Percentiles rank a stretch among this genome's conserved stretches.
phyloP scores from a whole-genome alignment of 2,797 vertebrate genomes.

The Coilia nasus region DNA sequence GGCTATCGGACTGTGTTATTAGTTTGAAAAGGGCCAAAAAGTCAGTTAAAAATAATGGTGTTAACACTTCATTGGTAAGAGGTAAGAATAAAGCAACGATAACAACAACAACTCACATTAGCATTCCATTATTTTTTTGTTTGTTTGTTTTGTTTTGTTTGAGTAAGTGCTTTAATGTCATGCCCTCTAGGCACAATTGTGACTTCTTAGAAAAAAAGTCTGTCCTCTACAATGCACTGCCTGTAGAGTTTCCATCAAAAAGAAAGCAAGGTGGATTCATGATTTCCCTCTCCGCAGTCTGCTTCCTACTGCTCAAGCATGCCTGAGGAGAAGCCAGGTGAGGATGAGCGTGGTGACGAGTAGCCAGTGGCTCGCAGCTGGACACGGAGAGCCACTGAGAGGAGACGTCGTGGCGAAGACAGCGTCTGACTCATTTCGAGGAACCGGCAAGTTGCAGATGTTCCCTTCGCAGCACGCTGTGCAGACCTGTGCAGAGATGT shows the following conservation, averaged over 20 bases:
- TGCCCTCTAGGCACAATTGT: background rate
- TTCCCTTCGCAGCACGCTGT: conserved; percentile 88
- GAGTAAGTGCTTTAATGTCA: background rate
- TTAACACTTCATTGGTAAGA: conserved; percentile 44
- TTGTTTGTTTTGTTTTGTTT: background rate
- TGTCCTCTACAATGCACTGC: background rate
- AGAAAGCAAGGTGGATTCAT: background rate
- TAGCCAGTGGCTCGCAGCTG: conserved; percentile 36
- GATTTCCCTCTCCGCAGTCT: background rate
- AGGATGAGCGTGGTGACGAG: conserved; percentile 28
- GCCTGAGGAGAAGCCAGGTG: conserved; percentile 48
- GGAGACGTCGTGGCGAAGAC: conserved; percentile 81
- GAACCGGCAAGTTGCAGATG: conserved; percentile 86
- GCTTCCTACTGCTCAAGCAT: conserved; percentile 35
- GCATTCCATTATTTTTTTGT: background rate
- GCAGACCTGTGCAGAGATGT: conserved; percentile 74
- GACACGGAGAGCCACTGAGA: conserved; percentile 62
- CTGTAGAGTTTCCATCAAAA: background rate
- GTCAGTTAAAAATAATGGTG: background rate
- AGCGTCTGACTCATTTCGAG: conserved; percentile 78
- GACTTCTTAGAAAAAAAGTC: background rate
- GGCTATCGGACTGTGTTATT: background rate
- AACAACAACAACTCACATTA: conserved; percentile 19
- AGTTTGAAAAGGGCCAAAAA: background rate
- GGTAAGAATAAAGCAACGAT: conserved; percentile 21